phyloP scores from a whole-genome alignment of 2,797 vertebrate species.

The Sparus aurata region DNA sequence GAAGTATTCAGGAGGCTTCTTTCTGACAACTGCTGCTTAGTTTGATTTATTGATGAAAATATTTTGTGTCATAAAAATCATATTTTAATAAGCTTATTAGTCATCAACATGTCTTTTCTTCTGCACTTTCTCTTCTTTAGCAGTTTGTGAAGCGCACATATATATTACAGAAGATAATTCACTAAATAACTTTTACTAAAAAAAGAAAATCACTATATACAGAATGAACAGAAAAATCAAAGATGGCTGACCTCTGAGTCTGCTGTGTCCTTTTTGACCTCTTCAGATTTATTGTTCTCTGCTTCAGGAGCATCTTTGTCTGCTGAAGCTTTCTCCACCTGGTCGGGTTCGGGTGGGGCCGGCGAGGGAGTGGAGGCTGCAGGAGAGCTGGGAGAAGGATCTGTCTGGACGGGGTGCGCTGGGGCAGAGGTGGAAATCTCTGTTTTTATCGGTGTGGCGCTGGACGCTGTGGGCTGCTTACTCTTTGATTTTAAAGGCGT shows the following conservation, averaged over 20 bases:
- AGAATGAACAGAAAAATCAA: background rate
- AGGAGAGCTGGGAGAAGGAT: slow-evolving; percentile 19
- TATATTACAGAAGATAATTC: too few relatives aligned
- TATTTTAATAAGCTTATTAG: too few relatives aligned
- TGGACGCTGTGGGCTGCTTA: slow-evolving; percentile 50
- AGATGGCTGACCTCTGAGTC: slow-evolving; percentile 77
- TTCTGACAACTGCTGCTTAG: too few relatives aligned
- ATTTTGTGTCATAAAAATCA: too few relatives aligned
- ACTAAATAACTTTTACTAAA: too few relatives aligned
- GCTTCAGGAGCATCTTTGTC: slow-evolving; percentile 19
- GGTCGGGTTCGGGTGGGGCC: slow-evolving; percentile 18
- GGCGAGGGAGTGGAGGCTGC: slow-evolving; percentile 4
- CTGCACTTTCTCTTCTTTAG: background rate
- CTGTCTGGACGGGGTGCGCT: background rate
- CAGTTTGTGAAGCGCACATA: background rate
- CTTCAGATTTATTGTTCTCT: slow-evolving; percentile 46
- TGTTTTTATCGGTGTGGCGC: slow-evolving; percentile 9
- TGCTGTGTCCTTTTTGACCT: slow-evolving; percentile 54
- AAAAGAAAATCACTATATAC: background rate
- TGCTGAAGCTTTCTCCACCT: slow-evolving; percentile 10
- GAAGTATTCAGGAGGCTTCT: too few relatives aligned
- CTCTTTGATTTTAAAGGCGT: slow-evolving; percentile 69
- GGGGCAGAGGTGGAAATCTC: slow-evolving; percentile 24
- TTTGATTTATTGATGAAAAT: too few relatives aligned
- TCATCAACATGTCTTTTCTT: too few relatives aligned